Base-by-base conservation (phyloP, 2,113 vertebrate genomes). In the Centropristis striata region DNA sequence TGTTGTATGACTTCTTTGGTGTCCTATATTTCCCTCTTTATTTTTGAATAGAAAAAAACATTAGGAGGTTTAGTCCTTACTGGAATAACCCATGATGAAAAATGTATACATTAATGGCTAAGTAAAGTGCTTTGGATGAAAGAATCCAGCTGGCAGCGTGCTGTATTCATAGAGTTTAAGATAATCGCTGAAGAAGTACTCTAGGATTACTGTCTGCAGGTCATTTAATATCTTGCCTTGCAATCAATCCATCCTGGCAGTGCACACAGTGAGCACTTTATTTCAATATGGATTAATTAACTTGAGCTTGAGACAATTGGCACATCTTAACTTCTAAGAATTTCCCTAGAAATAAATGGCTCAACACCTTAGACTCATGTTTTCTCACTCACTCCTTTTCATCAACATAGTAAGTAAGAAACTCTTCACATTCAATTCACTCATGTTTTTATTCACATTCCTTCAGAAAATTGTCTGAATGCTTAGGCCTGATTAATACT, bases 141-240 rank as follows among this genome's bases (percentile, higher is more conserved):
- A 76, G 72, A 66, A 42, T 66, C 27, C 53, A 21, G 44, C 44
- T 11, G 61, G 66, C 51, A 66, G 53, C 27, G 7, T 28, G 53
- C 53, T 3, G 18, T 44, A 16, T 46, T 59, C 54, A 50, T 68
- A 25, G 41, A 77, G 11, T 59, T 59, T 5, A 12, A 64, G 67
- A 71, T 63, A 65, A 77, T 59, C 59, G 58, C 36, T 10, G 64
- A 51, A 55, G 60, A 46, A 39, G 28, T 59, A 25, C 66, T 71
- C 18, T 18, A 27, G 42, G 61, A 46, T 39, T 32, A 25, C 28
- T n/a, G 51, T 39, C 36, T 65, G 59, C n/a, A 44, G 71, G 44
- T 51, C 65, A 50, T 59, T 71, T 44, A 42, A 27, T 37, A 51
- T 51, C 20, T 57, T 42, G 13, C 36, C 44, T 8, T 37, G 41